Evolutionary conservation across 2,797 vertebrate species (phyloP).

Genomic region (Taenioides sp.): DNA sequence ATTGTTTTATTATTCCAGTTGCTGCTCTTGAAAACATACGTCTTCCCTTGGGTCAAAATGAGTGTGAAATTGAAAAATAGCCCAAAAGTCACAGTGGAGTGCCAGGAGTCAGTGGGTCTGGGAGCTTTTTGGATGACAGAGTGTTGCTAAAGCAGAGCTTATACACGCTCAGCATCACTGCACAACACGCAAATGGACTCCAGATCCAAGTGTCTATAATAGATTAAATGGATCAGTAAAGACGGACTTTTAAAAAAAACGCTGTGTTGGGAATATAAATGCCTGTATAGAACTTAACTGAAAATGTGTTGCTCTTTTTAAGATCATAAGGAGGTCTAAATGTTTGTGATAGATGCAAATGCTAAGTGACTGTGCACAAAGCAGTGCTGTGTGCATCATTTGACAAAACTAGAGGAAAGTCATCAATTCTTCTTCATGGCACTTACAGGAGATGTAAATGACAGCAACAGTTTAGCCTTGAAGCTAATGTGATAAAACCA

Average conservation of each 20-base stretch:
- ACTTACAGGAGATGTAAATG: not conserved
- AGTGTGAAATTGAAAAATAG: constrained; percentile 6
- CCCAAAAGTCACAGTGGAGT: constrained; percentile 46
- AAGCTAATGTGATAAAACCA: not conserved
- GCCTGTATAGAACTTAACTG: constrained; percentile 40
- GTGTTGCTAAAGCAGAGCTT: constrained; percentile 51
- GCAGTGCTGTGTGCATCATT: not conserved
- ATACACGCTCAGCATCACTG: constrained; percentile 67
- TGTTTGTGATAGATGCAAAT: not conserved
- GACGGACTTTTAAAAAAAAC: constrained; percentile 53
- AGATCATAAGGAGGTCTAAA: not conserved
- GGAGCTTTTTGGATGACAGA: constrained; percentile 57
- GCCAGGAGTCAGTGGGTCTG: constrained; percentile 61
- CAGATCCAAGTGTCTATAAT: constrained; percentile 57
- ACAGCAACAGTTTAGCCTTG: not conserved
- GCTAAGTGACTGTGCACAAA: not conserved
- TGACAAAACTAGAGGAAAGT: not conserved
- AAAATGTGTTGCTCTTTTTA: constrained; percentile 23
- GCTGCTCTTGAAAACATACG: not conserved
- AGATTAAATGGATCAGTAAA: constrained; percentile 68
- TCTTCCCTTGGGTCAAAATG: not conserved
- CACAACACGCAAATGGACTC: constrained; percentile 64
- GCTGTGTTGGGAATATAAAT: constrained; percentile 57
- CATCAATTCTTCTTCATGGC: not conserved
- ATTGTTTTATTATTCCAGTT: not conserved